A percentile compares a stretch with the other conserved stretches of the same genome.
phyloP scores from a whole-genome alignment of 2,888 invertebrate genomes.

The Xylophagus ater region DNA sequence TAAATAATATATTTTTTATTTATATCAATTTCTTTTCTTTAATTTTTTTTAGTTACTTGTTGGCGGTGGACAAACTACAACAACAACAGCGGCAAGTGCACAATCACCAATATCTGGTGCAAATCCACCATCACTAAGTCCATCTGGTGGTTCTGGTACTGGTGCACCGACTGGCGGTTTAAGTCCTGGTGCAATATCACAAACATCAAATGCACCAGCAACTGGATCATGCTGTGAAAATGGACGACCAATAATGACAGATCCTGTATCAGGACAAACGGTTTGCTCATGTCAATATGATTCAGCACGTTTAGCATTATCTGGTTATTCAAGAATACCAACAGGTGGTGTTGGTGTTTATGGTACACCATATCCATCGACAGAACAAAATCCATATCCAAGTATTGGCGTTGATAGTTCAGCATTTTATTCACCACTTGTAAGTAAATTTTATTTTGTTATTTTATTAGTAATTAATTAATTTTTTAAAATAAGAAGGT shows the following conservation, averaged over 20 bases:
- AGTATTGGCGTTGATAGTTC: constrained; percentile 89
- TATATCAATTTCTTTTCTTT: constrained; percentile 19
- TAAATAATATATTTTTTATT: constrained; percentile 9
- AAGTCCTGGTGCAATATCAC: constrained; percentile 38
- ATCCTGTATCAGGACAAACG: constrained; percentile 84
- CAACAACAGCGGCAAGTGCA: constrained; percentile 58
- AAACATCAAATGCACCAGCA: constrained; percentile 34
- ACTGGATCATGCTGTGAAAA: constrained; percentile 71
- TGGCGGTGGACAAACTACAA: constrained; percentile 47
- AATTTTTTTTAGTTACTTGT: constrained; percentile 18
- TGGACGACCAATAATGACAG: constrained; percentile 82
- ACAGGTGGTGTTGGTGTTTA: constrained; percentile 71
- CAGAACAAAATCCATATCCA: constrained; percentile 86
- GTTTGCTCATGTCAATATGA: constrained; percentile 93
- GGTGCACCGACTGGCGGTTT: constrained; percentile 29
- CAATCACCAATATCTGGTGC: constrained; percentile 69
- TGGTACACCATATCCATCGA: constrained; percentile 78
- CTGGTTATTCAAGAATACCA: constrained; percentile 67
- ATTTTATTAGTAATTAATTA: no score
- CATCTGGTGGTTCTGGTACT: constrained; percentile 46
- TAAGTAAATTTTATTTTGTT: constrained; percentile 46
- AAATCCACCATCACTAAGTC: constrained; percentile 58
- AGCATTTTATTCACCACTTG: constrained; percentile 90
- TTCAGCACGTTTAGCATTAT: constrained; percentile 71
- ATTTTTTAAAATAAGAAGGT: no score